Evolutionary conservation across 2,888 invertebrate species (phyloP).

Genomic region (Phyto melanocephala): DNA sequence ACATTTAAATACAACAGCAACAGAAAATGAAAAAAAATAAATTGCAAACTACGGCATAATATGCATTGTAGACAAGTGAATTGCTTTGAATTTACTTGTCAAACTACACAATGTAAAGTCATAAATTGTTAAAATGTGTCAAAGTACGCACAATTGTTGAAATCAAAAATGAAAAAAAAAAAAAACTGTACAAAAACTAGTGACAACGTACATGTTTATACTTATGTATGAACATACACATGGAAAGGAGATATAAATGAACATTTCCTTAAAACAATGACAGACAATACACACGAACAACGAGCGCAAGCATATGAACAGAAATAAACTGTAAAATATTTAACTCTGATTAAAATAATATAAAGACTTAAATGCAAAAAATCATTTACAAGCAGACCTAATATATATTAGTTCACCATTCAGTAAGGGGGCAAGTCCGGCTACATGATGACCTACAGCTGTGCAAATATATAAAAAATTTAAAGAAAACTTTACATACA

Average conservation of each 20-base stretch:
- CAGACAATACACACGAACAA: slow-evolving; percentile 42
- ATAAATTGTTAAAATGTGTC: slow-evolving; percentile 73
- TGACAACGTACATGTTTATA: not conserved
- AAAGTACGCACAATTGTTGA: slow-evolving; percentile 65
- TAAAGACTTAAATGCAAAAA: not conserved
- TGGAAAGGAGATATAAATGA: slow-evolving; percentile 16
- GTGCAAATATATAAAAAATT: too few species aligned
- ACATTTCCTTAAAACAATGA: slow-evolving; percentile 47
- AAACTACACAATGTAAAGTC: slow-evolving; percentile 69
- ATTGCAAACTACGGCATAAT: slow-evolving; percentile 39
- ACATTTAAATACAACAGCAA: slow-evolving; percentile 28
- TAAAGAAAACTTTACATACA: too few species aligned
- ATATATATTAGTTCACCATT: not conserved
- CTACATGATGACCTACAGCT: too few species aligned
- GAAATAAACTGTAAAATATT: slow-evolving; percentile 35
- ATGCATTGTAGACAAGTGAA: slow-evolving; percentile 70
- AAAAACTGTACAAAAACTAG: not conserved
- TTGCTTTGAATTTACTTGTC: slow-evolving; percentile 77
- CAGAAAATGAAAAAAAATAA: slow-evolving; percentile 11
- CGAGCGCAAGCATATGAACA: slow-evolving; percentile 22
- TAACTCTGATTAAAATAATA: slow-evolving; percentile 42
- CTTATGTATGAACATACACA: not conserved
- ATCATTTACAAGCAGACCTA: not conserved
- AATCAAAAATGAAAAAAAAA: slow-evolving; percentile 1
- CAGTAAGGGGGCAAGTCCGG: too few species aligned